Evolutionary conservation across 2,797 vertebrate genomes (phyloP).

Genomic region (Sciurus carolinensis): DNA sequence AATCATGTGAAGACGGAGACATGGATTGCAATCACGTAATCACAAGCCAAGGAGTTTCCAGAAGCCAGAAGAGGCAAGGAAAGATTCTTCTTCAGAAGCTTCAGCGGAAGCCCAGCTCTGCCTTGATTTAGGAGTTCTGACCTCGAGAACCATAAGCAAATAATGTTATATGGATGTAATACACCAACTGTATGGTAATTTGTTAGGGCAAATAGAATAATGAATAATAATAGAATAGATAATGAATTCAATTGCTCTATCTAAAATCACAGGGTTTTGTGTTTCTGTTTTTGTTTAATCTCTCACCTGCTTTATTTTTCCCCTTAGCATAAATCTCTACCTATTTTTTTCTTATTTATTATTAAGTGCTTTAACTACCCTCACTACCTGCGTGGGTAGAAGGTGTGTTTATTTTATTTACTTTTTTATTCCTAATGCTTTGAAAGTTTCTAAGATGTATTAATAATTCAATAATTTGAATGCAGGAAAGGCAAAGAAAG

Average conservation of each 20-base stretch:
- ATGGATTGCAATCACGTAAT: background rate
- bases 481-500: background rate
- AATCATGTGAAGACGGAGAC: background rate
- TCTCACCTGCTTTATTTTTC: constrained; percentile 18
- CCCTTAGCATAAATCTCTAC: background rate
- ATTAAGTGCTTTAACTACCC: background rate
- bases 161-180: background rate
- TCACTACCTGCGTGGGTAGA: background rate
- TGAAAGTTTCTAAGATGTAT: background rate
- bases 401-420: background rate
- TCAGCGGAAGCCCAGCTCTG: background rate
- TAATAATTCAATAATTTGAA: background rate
- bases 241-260: background rate
- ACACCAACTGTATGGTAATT: background rate
- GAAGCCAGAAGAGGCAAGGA: background rate
- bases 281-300: background rate
- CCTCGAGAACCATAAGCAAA: background rate
- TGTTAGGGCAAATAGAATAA: background rate
- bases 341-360: background rate
- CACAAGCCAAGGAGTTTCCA: background rate
- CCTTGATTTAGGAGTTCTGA: background rate
- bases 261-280: background rate
- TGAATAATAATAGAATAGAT: background rate
- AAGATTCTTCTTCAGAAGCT: background rate
- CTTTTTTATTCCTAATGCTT: background rate